Evolutionary conservation across 2,113 vertebrate genomes (phyloP), one percentile per base, ranked within the genome.

Genomic region (Pedionomus torquatus): DNA sequence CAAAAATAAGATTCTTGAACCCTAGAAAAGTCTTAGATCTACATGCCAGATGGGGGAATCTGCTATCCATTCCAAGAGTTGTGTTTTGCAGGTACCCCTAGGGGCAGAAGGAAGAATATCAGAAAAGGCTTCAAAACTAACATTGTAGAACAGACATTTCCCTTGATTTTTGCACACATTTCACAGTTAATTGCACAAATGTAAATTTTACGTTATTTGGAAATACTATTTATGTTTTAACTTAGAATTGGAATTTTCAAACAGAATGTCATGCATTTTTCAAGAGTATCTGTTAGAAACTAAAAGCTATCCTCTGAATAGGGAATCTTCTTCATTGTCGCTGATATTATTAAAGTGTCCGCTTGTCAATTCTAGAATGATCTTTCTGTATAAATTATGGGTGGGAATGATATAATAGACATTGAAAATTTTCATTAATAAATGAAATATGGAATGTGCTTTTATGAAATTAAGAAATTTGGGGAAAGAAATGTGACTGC

Each of bases 1-100:
- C 25, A 96, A 94, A 90, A 95, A n/a, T 74, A 84, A 89, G 66
- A 89, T 92, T 94, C 15, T 61, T 94, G 52, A 95, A 64, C 23
- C 14, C 18, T 87, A 83, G 89, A 58, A 83, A 80, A 90, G 41
- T 77, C 52, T 95, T 63, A 78, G n/a, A 72, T 94, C 49, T 94
- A 39, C 58, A 58, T 83, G 90, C 69, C 84, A 97, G 44, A 85
- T 92, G 66, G 51, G 41, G 33, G 63, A 93, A 78, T 58, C 86
- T 87, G 13, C 8, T 76, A 3, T 86, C 78, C 5, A 43, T 96
- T 95, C 70, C 68, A 93, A 92, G 58, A 91, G 52, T 61, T 80
- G 19, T 44, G 49, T 96, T 95, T 31, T 78, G 1, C 43, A 66
- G 93, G 69, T 96, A 83, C 13, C n/a, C 23, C 51, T 95, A 91